Percentiles rank a stretch among this genome's conserved stretches.
Conservation (phyloP, 2,113 vertebrate species). For the Glaucidium brasilianum region DNA sequence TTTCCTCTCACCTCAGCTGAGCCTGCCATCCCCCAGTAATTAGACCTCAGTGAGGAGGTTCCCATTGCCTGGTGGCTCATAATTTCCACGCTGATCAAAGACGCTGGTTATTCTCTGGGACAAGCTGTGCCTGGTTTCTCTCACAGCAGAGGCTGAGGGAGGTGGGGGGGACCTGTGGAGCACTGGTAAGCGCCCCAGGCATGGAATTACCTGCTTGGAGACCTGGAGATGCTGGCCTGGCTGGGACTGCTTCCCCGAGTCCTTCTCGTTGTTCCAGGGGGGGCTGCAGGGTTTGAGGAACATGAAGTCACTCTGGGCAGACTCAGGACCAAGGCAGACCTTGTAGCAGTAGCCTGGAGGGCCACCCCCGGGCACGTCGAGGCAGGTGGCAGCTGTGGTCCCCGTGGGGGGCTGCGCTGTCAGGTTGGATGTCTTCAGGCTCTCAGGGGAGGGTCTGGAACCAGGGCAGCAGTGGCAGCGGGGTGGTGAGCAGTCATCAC, state of each 20-base stretch:
- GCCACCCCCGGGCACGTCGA: constrained; percentile 75
- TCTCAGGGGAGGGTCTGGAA: constrained; percentile 74
- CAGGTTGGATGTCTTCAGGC: constrained; percentile 85
- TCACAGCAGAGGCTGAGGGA: background rate
- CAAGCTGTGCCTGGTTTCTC: background rate
- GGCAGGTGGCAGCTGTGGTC: constrained; percentile 80
- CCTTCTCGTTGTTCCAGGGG: constrained; percentile 83
- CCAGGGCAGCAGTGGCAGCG: constrained; percentile 76
- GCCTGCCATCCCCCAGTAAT: background rate
- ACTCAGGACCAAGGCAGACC: constrained; percentile 87
- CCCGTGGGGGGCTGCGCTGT: constrained; percentile 77
- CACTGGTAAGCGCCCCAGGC: fast-evolving
- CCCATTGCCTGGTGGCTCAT: background rate
- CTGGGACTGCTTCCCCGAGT: constrained; percentile 70
- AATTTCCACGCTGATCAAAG: constrained; percentile 30
- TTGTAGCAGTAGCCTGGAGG: constrained; percentile 89
- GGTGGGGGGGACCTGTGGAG: background rate
- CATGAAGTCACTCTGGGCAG: constrained; percentile 92
- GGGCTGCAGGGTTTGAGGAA: constrained; percentile 90
- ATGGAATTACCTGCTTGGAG: constrained; percentile 74
- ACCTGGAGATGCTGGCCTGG: constrained; percentile 77
- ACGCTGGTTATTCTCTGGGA: background rate
- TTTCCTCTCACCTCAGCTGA: background rate
- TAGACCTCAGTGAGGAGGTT: background rate
- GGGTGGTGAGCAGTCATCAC: constrained; percentile 73